Conservation (phyloP, 1,140 invertebrate genomes). For the Trichonephila inaurata region DNA sequence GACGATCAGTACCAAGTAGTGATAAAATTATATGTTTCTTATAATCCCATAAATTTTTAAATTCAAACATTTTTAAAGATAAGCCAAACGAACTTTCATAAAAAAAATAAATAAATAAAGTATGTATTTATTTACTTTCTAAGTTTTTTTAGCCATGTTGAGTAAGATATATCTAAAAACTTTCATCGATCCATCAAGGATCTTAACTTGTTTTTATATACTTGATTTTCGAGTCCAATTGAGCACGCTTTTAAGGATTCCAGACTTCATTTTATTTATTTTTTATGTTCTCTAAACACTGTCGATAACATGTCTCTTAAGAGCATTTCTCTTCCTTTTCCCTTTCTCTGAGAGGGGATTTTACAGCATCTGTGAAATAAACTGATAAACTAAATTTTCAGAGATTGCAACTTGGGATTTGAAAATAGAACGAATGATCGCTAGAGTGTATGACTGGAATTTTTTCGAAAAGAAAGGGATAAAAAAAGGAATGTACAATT, state of each 20-base stretch:
- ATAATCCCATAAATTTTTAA: too few species aligned
- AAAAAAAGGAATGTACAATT: neutral
- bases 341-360: neutral
- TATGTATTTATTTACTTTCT: too few species aligned
- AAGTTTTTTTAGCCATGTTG: too few species aligned
- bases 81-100: too few species aligned
- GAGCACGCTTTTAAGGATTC: neutral
- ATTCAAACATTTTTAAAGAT: too few species aligned
- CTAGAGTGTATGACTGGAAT: neutral
- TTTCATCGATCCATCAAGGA: neutral
- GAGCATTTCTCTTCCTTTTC: neutral
- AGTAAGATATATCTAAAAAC: neutral
- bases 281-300: neutral
- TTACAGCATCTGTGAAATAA: conserved; percentile 25
- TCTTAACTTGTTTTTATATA: neutral
- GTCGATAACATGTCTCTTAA: neutral
- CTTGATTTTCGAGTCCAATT: neutral
- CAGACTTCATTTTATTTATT: neutral
- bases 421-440: neutral
- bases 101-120: too few species aligned
- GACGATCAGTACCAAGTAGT: too few species aligned
- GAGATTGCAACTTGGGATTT: neutral
- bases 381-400: conserved; percentile 26
- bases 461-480: neutral
- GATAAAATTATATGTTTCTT: too few species aligned